phyloP scores from a whole-genome alignment of 2,113 vertebrate genomes.

The Neomonachus schauinslandi region DNA sequence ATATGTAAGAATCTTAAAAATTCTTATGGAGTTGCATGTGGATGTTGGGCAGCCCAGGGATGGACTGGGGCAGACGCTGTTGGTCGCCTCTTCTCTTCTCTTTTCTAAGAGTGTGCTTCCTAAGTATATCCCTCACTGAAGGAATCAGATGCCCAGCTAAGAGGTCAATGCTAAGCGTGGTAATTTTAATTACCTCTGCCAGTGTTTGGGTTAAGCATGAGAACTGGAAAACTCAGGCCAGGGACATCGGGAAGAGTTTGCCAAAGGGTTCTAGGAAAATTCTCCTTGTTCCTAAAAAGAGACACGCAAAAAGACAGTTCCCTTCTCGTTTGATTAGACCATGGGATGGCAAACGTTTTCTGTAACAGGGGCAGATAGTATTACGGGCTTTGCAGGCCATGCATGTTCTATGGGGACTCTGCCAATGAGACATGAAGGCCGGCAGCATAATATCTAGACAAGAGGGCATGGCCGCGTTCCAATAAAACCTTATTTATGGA shows the following conservation, averaged over 20 bases:
- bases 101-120: not conserved
- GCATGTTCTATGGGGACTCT: fast-evolving
- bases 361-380: not conserved
- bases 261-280: not conserved
- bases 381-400: too few species aligned
- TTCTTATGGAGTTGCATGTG: not conserved
- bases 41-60: not conserved
- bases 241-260: not conserved
- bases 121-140: not conserved
- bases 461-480: not conserved
- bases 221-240: not conserved
- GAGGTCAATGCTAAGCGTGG: not conserved
- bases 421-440: fast-evolving
- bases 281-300: not conserved
- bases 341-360: not conserved
- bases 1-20: not conserved
- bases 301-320: not conserved
- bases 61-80: too few species aligned
- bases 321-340: not conserved
- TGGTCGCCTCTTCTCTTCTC: not conserved
- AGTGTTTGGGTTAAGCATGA: not conserved
- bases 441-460: not conserved
- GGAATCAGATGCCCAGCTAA: not conserved
- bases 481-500: not conserved
- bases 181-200: not conserved